These are phyloP conservation scores for Actinia tenebrosa DNA, from an alignment of 64 coral and sea anemone species.

Conservation along the genomic window DNA sequence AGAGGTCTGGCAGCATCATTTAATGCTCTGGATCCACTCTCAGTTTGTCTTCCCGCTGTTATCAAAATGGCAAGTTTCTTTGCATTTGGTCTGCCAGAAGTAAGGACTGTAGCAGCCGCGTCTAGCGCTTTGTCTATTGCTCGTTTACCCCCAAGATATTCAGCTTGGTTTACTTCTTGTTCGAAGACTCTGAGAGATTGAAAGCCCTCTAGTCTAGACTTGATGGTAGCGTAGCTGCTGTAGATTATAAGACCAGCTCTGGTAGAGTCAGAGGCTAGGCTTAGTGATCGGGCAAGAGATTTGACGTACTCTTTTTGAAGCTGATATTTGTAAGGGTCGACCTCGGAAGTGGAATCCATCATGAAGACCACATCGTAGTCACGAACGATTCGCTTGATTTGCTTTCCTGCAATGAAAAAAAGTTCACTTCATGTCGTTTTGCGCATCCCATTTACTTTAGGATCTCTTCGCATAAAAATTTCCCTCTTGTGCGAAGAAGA, in stretches of 20 bases:
- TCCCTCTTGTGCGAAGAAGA: not conserved
- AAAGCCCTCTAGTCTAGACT: not conserved
- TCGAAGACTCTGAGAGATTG: slow-evolving; percentile 25
- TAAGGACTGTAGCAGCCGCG: slow-evolving; percentile 37
- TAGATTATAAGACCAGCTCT: slow-evolving; percentile 20
- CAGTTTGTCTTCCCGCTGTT: slow-evolving; percentile 32
- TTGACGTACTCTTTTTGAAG: slow-evolving; percentile 40
- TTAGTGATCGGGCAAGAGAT: slow-evolving; percentile 18
- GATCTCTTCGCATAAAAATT: not conserved
- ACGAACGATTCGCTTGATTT: not conserved
- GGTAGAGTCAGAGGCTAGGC: slow-evolving; percentile 22
- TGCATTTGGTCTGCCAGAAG: not conserved
- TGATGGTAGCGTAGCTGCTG: not conserved
- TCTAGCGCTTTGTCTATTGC: slow-evolving; percentile 30
- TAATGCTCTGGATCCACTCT: slow-evolving; percentile 25
- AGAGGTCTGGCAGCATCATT: slow-evolving; percentile 44
- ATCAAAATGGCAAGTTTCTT: slow-evolving; percentile 64
- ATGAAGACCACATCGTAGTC: slow-evolving; percentile 33
- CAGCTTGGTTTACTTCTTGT: slow-evolving; percentile 14
- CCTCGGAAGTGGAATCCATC: slow-evolving; percentile 21
- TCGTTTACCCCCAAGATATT: slow-evolving; percentile 14
- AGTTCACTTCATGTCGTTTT: not conserved
- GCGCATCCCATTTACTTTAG: not conserved
- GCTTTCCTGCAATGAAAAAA: not conserved
- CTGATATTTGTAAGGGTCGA: not conserved